These are phyloP conservation scores for Montipora cactus DNA, from an alignment of 64 coral and sea anemone species.

Conservation along the genomic window DNA sequence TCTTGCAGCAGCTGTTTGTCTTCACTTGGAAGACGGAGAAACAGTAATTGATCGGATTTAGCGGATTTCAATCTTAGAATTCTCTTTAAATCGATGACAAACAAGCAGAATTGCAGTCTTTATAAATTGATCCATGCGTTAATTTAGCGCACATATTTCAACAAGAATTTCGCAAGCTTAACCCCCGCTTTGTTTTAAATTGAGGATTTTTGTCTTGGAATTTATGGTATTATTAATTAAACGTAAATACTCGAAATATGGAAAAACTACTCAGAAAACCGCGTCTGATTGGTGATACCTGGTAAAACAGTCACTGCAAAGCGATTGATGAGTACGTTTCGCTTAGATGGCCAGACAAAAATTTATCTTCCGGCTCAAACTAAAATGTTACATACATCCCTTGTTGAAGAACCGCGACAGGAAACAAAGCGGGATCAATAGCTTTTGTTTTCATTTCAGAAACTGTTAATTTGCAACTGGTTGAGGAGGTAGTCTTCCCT, in stretches of 20 bases:
- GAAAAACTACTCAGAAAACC: background rate
- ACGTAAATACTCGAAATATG: background rate
- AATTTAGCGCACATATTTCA: background rate
- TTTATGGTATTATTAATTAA: background rate
- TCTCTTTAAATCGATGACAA: background rate
- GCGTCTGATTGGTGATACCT: background rate
- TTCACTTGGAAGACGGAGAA: background rate
- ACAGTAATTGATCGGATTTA: background rate
- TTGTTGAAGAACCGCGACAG: no score
- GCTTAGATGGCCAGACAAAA: no score
- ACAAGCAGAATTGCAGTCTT: background rate
- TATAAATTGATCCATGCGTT: background rate
- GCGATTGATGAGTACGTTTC: no score
- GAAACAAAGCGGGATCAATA: no score
- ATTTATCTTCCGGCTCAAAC: no score
- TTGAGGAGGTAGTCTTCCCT: no score
- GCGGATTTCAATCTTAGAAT: background rate
- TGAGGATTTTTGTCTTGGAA: background rate
- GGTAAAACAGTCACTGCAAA: no score
- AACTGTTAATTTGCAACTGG: no score
- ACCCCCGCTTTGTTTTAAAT: background rate
- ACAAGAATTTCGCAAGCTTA: conserved; percentile 4
- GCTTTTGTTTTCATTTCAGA: no score
- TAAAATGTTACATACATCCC: no score
- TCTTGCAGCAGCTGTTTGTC: background rate